These are phyloP conservation scores for Squalus acanthias DNA, from an alignment of 2,797 vertebrate species.

Conservation along the genomic window DNA sequence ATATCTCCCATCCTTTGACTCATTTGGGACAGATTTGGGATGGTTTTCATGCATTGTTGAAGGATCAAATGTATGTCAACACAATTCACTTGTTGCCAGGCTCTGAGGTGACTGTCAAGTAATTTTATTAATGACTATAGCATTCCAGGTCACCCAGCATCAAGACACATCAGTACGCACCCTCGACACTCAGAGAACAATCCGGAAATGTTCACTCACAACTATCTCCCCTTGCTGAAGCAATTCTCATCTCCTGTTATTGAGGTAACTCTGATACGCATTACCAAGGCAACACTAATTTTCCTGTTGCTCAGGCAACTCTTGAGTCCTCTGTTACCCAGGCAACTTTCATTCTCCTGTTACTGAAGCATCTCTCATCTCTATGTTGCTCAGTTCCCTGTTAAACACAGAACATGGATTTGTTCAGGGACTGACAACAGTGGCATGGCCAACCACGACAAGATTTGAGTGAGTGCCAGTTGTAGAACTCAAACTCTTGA, in stretches of 20 bases:
- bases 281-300: conserved; percentile 27
- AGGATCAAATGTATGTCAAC: neutral
- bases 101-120: neutral
- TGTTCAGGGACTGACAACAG: neutral
- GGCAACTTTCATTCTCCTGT: conserved; percentile 22
- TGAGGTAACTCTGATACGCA: neutral
- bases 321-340: neutral
- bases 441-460: neutral
- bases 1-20: neutral
- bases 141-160: neutral
- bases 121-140: neutral
- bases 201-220: neutral
- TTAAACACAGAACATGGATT: neutral
- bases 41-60: neutral
- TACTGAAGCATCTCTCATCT: neutral
- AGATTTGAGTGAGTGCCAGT: neutral
- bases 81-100: neutral
- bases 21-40: neutral
- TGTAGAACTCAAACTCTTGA: neutral
- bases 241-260: neutral
- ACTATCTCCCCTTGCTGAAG: neutral
- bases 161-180: neutral
- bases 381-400: neutral
- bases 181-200: neutral
- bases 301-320: neutral